Base-by-base conservation (phyloP, 2,888 invertebrate species). In the Phengaris alcon region DNA sequence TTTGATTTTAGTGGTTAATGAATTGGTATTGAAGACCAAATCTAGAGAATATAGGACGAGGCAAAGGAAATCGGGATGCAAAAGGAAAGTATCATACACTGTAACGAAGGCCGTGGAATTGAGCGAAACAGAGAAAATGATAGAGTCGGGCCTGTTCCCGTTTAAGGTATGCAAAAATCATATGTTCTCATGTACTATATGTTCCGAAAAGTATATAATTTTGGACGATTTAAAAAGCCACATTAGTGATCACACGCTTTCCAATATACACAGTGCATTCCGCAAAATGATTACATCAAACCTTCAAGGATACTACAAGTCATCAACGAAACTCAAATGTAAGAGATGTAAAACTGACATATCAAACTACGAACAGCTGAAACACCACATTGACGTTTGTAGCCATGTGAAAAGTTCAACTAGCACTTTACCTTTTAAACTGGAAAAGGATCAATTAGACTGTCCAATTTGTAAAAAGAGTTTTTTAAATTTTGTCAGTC, bases 391-490 rank as follows among this genome's bases (percentile, higher is more conserved):
- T 0, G 86, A 86, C 3, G 84, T 85, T 6, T 93, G 93, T 44
- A 85, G 83, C 0, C 77, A 86, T 15, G 64, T 87, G 0, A 77
- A 78, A 0, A 81, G 75, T 3, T 75, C 76, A 12, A 90, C 90
- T 87, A 90, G 88, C 51, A 87, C 88, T 5, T 75, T 93, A 1
- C 93, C 93, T 0, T 93, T 93, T 55, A 92, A 91, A 78, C 75
- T 93, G 0, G 92, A 93, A 44, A 93, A 93, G 22, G 92, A 92
- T 8, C 93, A 93, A 15, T 68, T 92, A 0, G 93, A 93, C 75
- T 93, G 93, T 74, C 92, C 92, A 0, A 84, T 93, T 0, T 93
- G 93, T 78, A 85, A 89, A 72, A 91, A 91, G 78, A 87, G 83
- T 0, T 93, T 93, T 74, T 72, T 93, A 0, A 93, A 93, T 72